Base-by-base conservation (phyloP, 2,113 vertebrate species). In the Megaptera novaeangliae region DNA sequence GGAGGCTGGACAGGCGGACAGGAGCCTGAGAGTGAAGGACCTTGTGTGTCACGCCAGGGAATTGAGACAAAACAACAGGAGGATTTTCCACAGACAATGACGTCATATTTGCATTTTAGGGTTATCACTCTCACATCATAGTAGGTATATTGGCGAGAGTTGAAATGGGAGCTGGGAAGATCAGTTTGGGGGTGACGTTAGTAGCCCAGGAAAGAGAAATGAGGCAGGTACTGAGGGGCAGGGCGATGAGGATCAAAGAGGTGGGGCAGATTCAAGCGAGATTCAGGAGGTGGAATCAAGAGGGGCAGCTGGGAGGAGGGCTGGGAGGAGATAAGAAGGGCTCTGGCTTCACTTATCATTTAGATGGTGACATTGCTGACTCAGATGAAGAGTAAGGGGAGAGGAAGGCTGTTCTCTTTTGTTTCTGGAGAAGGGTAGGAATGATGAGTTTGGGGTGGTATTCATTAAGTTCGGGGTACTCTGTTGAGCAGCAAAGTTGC, bases 161-260 rank as follows among this genome's bases (percentile, higher is more conserved):
- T 36, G 68, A 90, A 25, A 87, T 11, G 20, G 44, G 41, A 90
- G 36, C 29, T 41, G 39, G 57, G 46, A 83, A 46, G 78, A 80
- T 46, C 69, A n/a, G 14, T n/a, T 25, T 44, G 88, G 63, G 17
- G 25, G 31, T 80, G 66, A 80, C 27, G 83, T 80, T 84, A 92
- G 84, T 31, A 69, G 46, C 44, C 39, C 25, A 36, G 55, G 57
- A 72, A 31, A 82, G 41, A 64, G 81, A 82, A 49, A 52, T 15
- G 44, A 83, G 68, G 44, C 1, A 20, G 71, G 68, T 7, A 14
- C 6, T 12, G 27, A 57, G 46, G 66, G 20, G 27, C 39, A 82
- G 49, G 36, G 29, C 3, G 21, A 17, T 15, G 36, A 80, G 29
- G 75, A 57, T 27, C 23, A 93, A 14, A 23, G 59, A 91, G 44